phyloP scores from a whole-genome alignment of 1,140 invertebrate genomes.

The Drosophila aff. region DNA sequence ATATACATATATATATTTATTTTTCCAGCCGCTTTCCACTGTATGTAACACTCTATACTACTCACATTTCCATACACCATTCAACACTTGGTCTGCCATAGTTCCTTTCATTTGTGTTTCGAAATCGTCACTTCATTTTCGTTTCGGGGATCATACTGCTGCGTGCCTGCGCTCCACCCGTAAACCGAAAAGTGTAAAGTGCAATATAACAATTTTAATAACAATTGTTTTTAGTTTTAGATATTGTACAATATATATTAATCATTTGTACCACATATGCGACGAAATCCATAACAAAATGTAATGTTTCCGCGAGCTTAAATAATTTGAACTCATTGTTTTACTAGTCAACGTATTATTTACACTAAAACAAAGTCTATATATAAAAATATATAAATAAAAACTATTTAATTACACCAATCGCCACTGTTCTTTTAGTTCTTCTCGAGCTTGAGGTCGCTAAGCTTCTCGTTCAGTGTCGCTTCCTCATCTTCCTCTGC shows the following conservation, averaged over 20 bases:
- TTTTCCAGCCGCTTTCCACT: conserved; percentile 41
- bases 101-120: conserved; percentile 40
- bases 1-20: conserved; percentile 30
- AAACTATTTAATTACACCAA: conserved; percentile 71
- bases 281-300: conserved; percentile 30
- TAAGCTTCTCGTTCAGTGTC: conserved; percentile 74
- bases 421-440: conserved; percentile 37
- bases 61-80: conserved; percentile 28
- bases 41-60: conserved; percentile 32
- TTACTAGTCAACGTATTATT: conserved; percentile 84
- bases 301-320: conserved; percentile 27
- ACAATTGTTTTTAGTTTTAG: conserved; percentile 30
- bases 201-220: conserved; percentile 48
- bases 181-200: conserved; percentile 7
- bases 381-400: conserved; percentile 66
- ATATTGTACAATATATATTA: conserved; percentile 33
- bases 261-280: conserved; percentile 21
- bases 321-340: conserved; percentile 64
- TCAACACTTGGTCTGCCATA: conserved; percentile 11
- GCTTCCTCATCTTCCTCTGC: conserved; percentile 77
- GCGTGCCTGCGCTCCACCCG: not conserved
- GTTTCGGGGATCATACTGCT: not conserved
- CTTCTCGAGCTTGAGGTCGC: conserved; percentile 74
- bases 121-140: not conserved
- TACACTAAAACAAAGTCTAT: conserved; percentile 70